Base-by-base conservation (phyloP, 2,113 vertebrate species). In the Gadus chalcogrammus region DNA sequence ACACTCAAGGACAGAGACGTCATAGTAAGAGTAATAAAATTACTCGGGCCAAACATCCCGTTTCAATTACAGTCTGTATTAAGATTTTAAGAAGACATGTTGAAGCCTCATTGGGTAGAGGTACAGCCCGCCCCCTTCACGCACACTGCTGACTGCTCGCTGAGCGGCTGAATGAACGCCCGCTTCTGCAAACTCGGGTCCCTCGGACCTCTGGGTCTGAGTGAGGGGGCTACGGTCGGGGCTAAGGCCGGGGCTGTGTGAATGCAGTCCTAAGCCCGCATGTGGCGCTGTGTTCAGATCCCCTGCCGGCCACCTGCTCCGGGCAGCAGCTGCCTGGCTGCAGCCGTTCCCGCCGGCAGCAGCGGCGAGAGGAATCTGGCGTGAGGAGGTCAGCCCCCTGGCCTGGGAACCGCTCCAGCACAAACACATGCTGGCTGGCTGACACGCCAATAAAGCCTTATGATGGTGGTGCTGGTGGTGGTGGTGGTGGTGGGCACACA, bases 221-320 rank as follows among this genome's bases (percentile, higher is more conserved):
- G 73, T 79, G 74, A 48, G 42, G 42, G 12, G 42, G 42, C 73
- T 13, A 13, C 1, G 42, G 42, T 12, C 38, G 38, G 38, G 38
- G 38, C 82, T 74, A 20, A 20, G 20, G 20, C 20, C 20, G 20
- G 20, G 24, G 11, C 9, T 7, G 42, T 48, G 31, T 35, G 31
- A 5, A 35, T 35, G 31, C 31, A 77, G 24, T 24, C 24, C 2
- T 89, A 87, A 91, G 90, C 80, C 77, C 38, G 28, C n/a, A 9
- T 48, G 79, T 85, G 67, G 84, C 74, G 73, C 63, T 81, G 81
- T 77, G 86, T 90, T 88, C 82, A 85, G 92, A 87, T 84, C 84
- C 88, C 84, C 82, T 79, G 78, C 56, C 22, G 77, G 70, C 79
- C 84, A 83, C 85, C 90, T 92, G 90, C 88, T 91, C 80, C 62